These are phyloP conservation scores for Cricetomys ansorgei DNA, from an alignment of 2,113 vertebrate genomes.

Conservation along the genomic window DNA sequence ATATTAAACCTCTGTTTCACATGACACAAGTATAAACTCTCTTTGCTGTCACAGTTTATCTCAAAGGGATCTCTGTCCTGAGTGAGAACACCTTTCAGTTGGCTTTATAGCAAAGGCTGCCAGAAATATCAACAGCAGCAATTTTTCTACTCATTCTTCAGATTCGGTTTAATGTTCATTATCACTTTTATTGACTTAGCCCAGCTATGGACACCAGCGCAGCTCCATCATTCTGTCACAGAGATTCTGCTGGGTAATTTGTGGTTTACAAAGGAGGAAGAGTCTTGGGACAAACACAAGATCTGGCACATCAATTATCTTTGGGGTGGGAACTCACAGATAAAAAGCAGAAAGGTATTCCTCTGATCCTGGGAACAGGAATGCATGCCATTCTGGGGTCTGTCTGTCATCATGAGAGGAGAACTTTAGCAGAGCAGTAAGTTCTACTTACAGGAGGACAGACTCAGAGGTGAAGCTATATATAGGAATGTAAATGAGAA, in stretches of 20 bases:
- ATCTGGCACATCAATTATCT: fast-evolving
- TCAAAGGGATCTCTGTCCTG: background rate
- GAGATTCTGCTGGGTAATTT: background rate
- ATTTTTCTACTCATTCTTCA: slow-evolving; percentile 72
- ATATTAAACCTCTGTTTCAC: slow-evolving; percentile 31
- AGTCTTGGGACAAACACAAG: background rate
- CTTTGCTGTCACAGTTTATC: background rate
- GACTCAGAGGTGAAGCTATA: background rate
- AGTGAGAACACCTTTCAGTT: slow-evolving; percentile 27
- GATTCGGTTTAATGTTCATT: slow-evolving; percentile 73
- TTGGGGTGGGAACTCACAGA: background rate
- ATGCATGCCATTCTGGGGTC: background rate
- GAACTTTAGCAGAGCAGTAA: background rate
- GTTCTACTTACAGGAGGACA: background rate
- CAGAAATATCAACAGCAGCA: slow-evolving; percentile 67
- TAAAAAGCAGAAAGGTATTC: background rate
- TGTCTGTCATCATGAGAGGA: background rate
- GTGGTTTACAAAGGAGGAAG: slow-evolving; percentile 49
- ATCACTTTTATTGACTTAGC: slow-evolving; percentile 74
- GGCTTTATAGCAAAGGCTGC: slow-evolving; percentile 57
- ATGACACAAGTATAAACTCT: background rate
- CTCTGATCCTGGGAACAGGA: background rate
- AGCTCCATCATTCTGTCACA: slow-evolving; percentile 65
- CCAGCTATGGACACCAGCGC: slow-evolving; percentile 60
- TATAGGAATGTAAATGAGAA: background rate